These are phyloP conservation scores for Corydoras sp. DNA, from an alignment of 2,113 vertebrate species.

Conservation along the genomic window DNA sequence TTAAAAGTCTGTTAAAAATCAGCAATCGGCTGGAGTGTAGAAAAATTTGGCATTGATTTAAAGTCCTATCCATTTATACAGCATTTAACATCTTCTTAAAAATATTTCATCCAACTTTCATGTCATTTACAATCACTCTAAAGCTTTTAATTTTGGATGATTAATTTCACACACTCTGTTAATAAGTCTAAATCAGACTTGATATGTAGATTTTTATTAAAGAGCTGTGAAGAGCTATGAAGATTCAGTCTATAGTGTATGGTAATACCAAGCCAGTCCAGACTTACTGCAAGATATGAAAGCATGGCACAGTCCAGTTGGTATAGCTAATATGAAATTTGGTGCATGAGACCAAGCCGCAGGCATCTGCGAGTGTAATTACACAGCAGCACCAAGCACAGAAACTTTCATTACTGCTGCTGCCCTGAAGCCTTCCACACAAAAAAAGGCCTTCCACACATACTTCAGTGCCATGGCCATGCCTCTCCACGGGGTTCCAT, in stretches of 20 bases:
- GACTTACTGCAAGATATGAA: conserved; percentile 3
- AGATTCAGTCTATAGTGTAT: neutral
- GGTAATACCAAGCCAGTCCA: neutral
- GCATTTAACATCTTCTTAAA: too few species aligned
- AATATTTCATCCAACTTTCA: too few species aligned
- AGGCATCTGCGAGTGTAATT: conserved; percentile 35
- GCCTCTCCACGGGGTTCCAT: conserved; percentile 15
- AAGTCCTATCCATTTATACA: too few species aligned
- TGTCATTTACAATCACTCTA: too few species aligned
- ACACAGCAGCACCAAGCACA: conserved; percentile 31
- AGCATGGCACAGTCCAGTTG: conserved; percentile 16
- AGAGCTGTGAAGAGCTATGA: too few species aligned
- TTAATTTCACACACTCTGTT: too few species aligned
- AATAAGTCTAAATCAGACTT: too few species aligned
- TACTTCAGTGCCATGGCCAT: conserved; percentile 16
- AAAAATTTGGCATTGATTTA: too few species aligned
- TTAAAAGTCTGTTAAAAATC: too few species aligned
- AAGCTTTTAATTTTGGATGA: too few species aligned
- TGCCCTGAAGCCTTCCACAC: conserved; percentile 33
- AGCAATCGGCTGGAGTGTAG: too few species aligned
- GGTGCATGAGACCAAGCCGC: conserved; percentile 19
- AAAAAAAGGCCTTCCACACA: conserved; percentile 16
- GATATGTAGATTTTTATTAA: too few species aligned
- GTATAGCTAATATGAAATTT: conserved; percentile 29
- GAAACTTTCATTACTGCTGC: conserved; percentile 42